These are phyloP conservation scores for Furcula furcula DNA, from an alignment of 2,888 invertebrate species.

Conservation along the genomic window DNA sequence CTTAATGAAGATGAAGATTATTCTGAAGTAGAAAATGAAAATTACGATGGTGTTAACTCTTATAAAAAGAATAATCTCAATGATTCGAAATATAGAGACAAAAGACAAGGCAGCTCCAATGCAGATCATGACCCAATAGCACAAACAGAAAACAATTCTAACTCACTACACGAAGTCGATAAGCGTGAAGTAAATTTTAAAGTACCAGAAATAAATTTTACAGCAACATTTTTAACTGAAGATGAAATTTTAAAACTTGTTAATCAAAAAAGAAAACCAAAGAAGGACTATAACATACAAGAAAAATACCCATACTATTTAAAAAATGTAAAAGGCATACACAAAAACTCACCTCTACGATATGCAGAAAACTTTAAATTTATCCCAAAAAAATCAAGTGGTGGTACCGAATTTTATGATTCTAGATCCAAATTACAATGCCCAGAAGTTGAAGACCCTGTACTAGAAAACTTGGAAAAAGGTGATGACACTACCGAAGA, in stretches of 20 bases:
- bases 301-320: slow-evolving; percentile 86
- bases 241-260: slow-evolving; percentile 41
- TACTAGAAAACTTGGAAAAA: slow-evolving; percentile 74
- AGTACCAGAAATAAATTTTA: slow-evolving; percentile 55
- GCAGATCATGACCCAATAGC: not conserved
- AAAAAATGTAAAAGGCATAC: slow-evolving; percentile 52
- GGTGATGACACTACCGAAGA: slow-evolving; percentile 51
- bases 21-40: slow-evolving; percentile 52
- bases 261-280: slow-evolving; percentile 32
- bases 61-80: slow-evolving; percentile 27
- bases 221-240: slow-evolving; percentile 50
- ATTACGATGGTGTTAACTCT: slow-evolving; percentile 39
- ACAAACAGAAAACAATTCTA: not conserved
- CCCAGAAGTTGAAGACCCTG: slow-evolving; percentile 78
- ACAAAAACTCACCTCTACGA: slow-evolving; percentile 83
- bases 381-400: slow-evolving; percentile 83
- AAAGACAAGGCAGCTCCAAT: slow-evolving; percentile 30
- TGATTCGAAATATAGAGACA: slow-evolving; percentile 32
- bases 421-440: slow-evolving; percentile 79
- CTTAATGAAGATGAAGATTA: slow-evolving; percentile 56
- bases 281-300: slow-evolving; percentile 31
- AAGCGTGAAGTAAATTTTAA: slow-evolving; percentile 53
- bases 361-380: slow-evolving; percentile 84
- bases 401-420: slow-evolving; percentile 87
- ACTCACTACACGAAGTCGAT: slow-evolving; percentile 40